Base-by-base conservation (phyloP, 2,888 invertebrate genomes). In the Meghimatium bilineatum region DNA sequence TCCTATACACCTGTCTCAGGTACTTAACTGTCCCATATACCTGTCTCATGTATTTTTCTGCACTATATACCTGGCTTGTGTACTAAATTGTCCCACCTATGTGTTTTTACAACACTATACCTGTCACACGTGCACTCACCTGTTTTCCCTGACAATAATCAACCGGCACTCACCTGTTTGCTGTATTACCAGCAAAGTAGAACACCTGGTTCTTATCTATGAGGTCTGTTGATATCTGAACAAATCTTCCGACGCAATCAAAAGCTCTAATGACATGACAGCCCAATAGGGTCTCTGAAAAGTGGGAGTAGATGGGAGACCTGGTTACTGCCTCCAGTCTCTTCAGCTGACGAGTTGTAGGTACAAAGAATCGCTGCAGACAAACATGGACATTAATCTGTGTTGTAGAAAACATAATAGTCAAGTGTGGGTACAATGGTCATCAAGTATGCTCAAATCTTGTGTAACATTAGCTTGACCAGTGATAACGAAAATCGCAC, bases 191-290 rank as follows among this genome's bases (percentile, higher is more conserved):
- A 66, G 90, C 88, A 75, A 92, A 92, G 85, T 91, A 92, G 93
- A 97, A 97, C 71, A 96, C 95, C 94, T 98, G 97, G 84, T 92
- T 92, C 83, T 90, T 88, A 81, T 92, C 91, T 12, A 92, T 90
- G n/a, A 86, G 85, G 17, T 87, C 78, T 38, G 89, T 87, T 5
- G 89, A 90, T 34, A 84, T 85, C 69, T 77, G 36, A 36, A 87
- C 85, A 82, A 91, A 92, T n/a, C 88, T 84, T 5, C 85, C 82
- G 29, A 87, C 87, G 34, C 86, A 86, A 20, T 83, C 86, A 85
- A 89, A 92, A 5, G 92, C 92, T 75, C 92, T 71, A 86, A 92
- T 92, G 36, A 91, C 89, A 44, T 88, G 87, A 36, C 89, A 87
- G 0, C 92, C 92, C 3, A 97, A 96, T 34, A 92, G 81, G 10